Evolutionary conservation across 2,888 invertebrate species (phyloP).

Genomic region (Andrena camellia): DNA sequence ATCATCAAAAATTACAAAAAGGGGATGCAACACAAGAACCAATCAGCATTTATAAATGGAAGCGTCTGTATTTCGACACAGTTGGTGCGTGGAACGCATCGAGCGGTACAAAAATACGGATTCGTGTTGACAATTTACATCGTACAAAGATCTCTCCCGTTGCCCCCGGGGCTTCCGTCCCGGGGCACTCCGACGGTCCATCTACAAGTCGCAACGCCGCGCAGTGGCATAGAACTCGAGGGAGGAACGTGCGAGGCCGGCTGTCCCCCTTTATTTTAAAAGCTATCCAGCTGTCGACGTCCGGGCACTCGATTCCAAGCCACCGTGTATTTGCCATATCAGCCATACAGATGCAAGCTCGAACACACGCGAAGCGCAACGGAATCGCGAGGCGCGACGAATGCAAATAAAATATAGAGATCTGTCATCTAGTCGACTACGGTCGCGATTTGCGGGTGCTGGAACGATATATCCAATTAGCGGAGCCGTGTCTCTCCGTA

Average conservation of each 20-base stretch:
- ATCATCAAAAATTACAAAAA: slow-evolving; percentile 11
- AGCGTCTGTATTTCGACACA: slow-evolving; percentile 71
- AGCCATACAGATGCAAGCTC: slow-evolving; percentile 58
- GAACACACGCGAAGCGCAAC: slow-evolving; percentile 58
- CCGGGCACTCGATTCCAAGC: slow-evolving; percentile 25
- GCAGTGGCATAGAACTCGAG: slow-evolving; percentile 36
- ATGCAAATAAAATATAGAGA: slow-evolving; percentile 27
- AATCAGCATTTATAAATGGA: slow-evolving; percentile 63
- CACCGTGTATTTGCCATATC: slow-evolving; percentile 37
- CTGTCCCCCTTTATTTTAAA: background rate
- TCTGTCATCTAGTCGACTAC: slow-evolving; percentile 14
- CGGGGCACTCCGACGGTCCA: slow-evolving; percentile 19
- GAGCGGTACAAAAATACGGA: slow-evolving; percentile 71
- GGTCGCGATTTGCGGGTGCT: slow-evolving; percentile 29
- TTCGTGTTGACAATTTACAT: slow-evolving; percentile 26
- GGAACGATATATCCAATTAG: background rate
- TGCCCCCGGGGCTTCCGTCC: background rate
- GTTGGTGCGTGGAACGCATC: slow-evolving; percentile 53
- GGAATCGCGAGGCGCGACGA: slow-evolving; percentile 40
- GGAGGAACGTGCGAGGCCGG: background rate
- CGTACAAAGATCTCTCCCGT: slow-evolving; percentile 22
- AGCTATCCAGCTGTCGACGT: background rate
- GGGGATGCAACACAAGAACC: slow-evolving; percentile 66
- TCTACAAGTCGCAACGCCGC: slow-evolving; percentile 29
- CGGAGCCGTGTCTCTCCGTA: slow-evolving; percentile 20